Evolutionary conservation across 1,140 invertebrate genomes (phyloP).

Genomic region (Bombus terrestris): DNA sequence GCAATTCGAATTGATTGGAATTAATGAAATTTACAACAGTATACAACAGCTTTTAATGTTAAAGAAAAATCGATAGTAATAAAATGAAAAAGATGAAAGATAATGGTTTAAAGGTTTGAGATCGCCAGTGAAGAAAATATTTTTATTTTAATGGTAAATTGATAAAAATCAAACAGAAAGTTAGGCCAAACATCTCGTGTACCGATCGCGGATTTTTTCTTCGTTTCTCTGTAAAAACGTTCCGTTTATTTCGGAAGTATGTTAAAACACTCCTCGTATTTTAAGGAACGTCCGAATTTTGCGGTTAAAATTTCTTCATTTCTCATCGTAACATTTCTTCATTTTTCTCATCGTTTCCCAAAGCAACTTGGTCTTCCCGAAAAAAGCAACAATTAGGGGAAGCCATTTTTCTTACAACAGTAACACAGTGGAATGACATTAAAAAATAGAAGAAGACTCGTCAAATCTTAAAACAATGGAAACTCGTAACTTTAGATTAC

Average conservation of each 20-base stretch:
- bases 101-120: neutral
- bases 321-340: neutral
- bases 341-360: neutral
- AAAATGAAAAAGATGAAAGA: neutral
- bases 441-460: too few relatives aligned
- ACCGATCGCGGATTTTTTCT: too few relatives aligned
- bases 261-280: neutral
- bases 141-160: neutral
- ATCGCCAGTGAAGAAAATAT: too few relatives aligned
- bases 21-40: too few relatives aligned
- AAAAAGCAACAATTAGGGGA: too few relatives aligned
- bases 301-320: neutral
- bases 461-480: too few relatives aligned
- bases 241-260: neutral
- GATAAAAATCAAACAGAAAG: neutral
- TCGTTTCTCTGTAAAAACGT: neutral
- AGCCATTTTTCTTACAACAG: too few relatives aligned
- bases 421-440: too few relatives aligned
- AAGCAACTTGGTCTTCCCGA: neutral
- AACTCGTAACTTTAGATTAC: too few relatives aligned
- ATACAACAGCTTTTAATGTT: too few relatives aligned
- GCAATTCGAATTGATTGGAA: too few relatives aligned
- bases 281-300: neutral
- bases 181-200: too few relatives aligned
- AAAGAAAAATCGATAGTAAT: neutral